phyloP scores from a whole-genome alignment of 2,797 vertebrate genomes.

The Crax fasciolata region DNA sequence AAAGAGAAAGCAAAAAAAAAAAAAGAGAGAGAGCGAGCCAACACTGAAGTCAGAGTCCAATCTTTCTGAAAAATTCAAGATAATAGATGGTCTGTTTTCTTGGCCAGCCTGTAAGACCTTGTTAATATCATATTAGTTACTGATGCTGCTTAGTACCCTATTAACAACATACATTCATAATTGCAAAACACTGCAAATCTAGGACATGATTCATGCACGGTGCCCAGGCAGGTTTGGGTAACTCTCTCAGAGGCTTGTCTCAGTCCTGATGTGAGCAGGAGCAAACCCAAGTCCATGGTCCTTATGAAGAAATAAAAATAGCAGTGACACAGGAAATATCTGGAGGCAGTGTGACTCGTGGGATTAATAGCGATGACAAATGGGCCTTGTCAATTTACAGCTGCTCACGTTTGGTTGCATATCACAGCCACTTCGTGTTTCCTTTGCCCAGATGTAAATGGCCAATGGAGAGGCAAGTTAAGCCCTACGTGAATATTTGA shows the following conservation, averaged over 20 bases:
- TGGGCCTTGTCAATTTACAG: neutral
- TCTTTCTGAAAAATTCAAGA: neutral
- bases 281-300: neutral
- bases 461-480: neutral
- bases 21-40: neutral
- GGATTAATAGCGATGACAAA: neutral
- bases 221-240: neutral
- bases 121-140: slow-evolving; percentile 1
- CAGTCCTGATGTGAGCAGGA: slow-evolving; percentile 9
- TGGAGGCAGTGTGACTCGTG: neutral
- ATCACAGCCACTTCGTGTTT: neutral
- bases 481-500: neutral
- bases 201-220: neutral
- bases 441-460: neutral
- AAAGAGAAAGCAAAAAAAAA: neutral
- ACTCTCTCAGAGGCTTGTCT: neutral
- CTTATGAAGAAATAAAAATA: slow-evolving; percentile 45
- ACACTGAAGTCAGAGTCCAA: neutral
- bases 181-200: neutral
- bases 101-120: neutral
- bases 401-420: neutral
- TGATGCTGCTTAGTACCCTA: neutral
- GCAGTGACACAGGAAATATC: neutral
- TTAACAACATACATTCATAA: neutral
- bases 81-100: neutral